A percentile compares a stretch with the other conserved stretches of the same genome.
phyloP scores from a whole-genome alignment of 2,797 vertebrate species.

The Lacerta viridis region DNA sequence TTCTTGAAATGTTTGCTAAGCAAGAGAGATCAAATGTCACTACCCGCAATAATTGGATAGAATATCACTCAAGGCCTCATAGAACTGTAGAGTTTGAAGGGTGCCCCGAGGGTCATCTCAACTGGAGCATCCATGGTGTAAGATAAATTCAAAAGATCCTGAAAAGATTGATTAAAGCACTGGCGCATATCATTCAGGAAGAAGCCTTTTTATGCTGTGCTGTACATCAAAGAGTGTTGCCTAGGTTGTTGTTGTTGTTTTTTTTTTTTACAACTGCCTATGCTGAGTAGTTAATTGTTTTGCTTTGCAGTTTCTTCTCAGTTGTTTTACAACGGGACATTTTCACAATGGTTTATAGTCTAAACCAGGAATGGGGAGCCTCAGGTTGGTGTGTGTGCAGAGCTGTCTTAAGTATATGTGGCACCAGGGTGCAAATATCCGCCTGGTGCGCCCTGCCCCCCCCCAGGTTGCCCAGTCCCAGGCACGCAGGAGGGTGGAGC shows the following conservation, averaged over 20 bases:
- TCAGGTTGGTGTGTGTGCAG: no score
- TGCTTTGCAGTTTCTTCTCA: not conserved
- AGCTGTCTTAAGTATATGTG: no score
- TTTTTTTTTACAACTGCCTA: not conserved
- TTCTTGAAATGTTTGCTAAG: not conserved
- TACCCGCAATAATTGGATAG: not conserved
- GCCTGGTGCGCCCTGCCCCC: no score
- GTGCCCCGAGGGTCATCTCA: no score
- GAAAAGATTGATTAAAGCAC: not conserved
- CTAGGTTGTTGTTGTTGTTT: no score
- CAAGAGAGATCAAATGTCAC: not conserved
- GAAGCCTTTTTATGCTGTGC: no score
- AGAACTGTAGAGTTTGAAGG: no score
- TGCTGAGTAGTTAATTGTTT: not conserved
- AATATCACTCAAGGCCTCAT: no score
- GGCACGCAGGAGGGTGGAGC: no score
- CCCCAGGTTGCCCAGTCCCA: no score
- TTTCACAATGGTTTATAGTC: not conserved
- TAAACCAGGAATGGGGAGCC: not conserved
- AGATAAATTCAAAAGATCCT: not conserved
- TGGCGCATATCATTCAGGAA: not conserved
- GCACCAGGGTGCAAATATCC: no score
- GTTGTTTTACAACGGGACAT: not conserved
- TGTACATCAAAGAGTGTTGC: no score
- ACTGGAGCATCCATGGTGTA: not conserved